Evolutionary conservation across 2,797 vertebrate species (phyloP).

Genomic region (Spondyliosoma cantharus): DNA sequence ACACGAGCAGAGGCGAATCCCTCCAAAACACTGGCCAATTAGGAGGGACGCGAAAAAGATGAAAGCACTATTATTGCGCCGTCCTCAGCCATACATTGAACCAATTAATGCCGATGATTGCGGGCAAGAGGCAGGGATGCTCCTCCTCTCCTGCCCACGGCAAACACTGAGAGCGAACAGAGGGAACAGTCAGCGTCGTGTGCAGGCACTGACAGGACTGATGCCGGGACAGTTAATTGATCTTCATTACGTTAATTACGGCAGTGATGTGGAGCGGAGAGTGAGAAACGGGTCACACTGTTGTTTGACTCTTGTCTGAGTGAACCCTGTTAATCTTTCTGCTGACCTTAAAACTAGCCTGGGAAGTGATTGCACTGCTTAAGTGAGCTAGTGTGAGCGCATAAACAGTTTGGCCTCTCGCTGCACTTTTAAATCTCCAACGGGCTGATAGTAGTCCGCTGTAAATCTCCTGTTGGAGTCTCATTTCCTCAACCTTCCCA

Average conservation of each 20-base stretch:
- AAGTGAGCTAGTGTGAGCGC: slow-evolving; percentile 27
- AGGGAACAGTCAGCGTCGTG: slow-evolving; percentile 48
- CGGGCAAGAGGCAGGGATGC: slow-evolving; percentile 3
- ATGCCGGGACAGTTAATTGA: slow-evolving; percentile 78
- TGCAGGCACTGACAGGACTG: slow-evolving; percentile 56
- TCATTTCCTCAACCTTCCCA: background rate
- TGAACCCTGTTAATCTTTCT: slow-evolving; percentile 49
- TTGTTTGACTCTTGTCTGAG: slow-evolving; percentile 42
- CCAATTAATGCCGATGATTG: slow-evolving; percentile 67
- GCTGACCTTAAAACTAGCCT: slow-evolving; percentile 76
- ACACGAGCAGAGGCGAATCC: background rate
- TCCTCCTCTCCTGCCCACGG: slow-evolving; percentile 33
- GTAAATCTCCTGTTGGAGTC: background rate
- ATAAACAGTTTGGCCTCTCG: slow-evolving; percentile 24
- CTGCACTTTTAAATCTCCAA: slow-evolving; percentile 28
- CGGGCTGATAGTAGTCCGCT: background rate
- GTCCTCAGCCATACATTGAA: slow-evolving; percentile 56
- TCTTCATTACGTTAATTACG: slow-evolving; percentile 86
- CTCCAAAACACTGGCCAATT: slow-evolving; percentile 71
- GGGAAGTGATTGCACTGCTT: slow-evolving; percentile 31
- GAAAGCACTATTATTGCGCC: slow-evolving; percentile 68
- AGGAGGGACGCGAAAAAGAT: slow-evolving; percentile 62
- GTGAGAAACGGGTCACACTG: slow-evolving; percentile 66
- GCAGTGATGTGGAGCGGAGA: slow-evolving; percentile 70
- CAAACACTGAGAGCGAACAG: slow-evolving; percentile 14